phyloP scores from a whole-genome alignment of 2,113 vertebrate genomes.

The Eira barbara region DNA sequence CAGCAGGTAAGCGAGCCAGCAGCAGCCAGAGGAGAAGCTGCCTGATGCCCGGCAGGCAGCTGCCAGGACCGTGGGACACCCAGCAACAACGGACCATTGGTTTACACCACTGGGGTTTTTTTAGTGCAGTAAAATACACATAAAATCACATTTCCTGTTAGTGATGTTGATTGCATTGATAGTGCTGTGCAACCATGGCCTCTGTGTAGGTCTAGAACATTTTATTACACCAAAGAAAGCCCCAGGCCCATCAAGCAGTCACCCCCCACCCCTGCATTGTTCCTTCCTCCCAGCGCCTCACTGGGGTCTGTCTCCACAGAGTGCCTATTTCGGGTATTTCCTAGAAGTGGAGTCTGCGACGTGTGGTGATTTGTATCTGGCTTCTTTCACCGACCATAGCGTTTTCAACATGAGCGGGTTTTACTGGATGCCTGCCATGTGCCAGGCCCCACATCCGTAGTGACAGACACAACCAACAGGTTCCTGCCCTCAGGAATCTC shows the following conservation, averaged over 20 bases:
- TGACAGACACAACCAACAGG: neutral
- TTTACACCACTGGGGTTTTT: neutral
- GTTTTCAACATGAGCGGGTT: neutral
- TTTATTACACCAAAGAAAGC: neutral
- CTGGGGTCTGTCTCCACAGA: neutral
- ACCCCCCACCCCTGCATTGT: rapidly evolving
- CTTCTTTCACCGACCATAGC: neutral
- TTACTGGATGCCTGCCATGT: neutral
- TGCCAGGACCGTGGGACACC: neutral
- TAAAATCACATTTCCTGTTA: neutral
- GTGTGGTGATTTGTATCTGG: neutral
- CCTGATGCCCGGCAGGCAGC: neutral
- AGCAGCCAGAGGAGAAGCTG: neutral
- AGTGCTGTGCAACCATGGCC: rapidly evolving
- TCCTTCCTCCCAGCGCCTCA: neutral
- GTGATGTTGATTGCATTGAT: neutral
- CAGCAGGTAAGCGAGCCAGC: neutral
- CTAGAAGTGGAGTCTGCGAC: neutral
- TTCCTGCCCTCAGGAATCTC: neutral
- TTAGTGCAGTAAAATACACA: neutral
- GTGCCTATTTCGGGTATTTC: neutral
- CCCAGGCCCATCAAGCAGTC: too few species aligned
- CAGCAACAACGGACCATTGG: rapidly evolving
- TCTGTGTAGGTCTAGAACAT: neutral
- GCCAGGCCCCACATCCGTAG: neutral